These are phyloP conservation scores for Cheilosia impressa DNA, from an alignment of 2,888 invertebrate genomes.

Conservation along the genomic window DNA sequence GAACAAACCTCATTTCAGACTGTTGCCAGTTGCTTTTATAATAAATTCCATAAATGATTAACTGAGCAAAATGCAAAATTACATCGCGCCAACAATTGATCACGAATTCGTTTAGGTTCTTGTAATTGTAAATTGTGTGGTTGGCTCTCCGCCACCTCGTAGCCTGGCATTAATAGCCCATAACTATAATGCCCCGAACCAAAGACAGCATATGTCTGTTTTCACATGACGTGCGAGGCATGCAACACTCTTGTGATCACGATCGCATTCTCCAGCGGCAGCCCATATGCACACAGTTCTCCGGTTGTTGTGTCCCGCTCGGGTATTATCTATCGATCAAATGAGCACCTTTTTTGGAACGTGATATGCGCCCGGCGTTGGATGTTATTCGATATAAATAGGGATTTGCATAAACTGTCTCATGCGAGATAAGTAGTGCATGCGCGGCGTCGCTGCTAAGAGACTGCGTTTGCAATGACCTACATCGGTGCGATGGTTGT, in stretches of 20 bases:
- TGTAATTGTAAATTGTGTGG: conserved; percentile 28
- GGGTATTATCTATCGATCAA: conserved; percentile 35
- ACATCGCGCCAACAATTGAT: conserved; percentile 38
- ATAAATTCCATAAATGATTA: conserved; percentile 34
- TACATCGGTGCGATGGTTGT: conserved; percentile 24
- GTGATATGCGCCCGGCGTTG: conserved; percentile 30
- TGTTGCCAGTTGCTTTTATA: not conserved
- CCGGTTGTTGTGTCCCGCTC: conserved; percentile 12
- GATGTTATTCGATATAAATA: conserved; percentile 34
- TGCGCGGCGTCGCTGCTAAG: not conserved
- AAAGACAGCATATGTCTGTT: conserved; percentile 12
- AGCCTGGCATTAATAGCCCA: conserved; percentile 1
- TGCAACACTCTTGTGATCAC: conserved; percentile 45
- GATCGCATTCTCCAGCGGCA: not conserved
- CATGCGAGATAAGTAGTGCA: conserved; percentile 55
- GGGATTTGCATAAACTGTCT: conserved; percentile 38
- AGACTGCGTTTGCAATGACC: conserved; percentile 60
- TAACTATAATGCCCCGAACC: conserved; percentile 3
- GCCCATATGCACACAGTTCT: not conserved
- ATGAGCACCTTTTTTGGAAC: conserved; percentile 56
- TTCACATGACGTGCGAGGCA: conserved; percentile 26
- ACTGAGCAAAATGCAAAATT: conserved; percentile 22
- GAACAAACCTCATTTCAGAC: conserved; percentile 10
- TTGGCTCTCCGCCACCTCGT: not conserved
- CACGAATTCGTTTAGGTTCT: conserved; percentile 46